Evolutionary conservation across 2,888 invertebrate species (phyloP), one percentile per base, ranked within the genome.

Genomic region (Melanchra persicariae): DNA sequence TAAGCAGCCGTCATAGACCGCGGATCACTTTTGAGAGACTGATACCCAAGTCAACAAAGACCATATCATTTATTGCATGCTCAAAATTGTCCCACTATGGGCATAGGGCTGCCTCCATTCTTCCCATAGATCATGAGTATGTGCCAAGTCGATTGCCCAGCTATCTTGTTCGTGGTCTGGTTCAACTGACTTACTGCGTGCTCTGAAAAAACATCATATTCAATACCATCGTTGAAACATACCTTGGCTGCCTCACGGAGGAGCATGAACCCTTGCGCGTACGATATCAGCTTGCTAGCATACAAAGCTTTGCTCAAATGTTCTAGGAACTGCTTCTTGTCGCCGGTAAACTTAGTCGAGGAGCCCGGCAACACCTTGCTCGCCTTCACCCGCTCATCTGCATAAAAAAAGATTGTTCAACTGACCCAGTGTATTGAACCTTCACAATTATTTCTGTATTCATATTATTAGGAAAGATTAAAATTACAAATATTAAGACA

Each of bases 201-300:
- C 2, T 40, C 40, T 40, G 1, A 40, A 15, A 19, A 4, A 40
- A 52, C 17, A 62, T 19, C 1, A 51, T 37, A 19, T 30, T 24
- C 7, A 66, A 26, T 19, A 34, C 43, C 0, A 30, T 43, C 17
- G 12, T 30, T 59, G 15, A 5, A 30, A 62, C 52, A 71, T 84
- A 98, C 97, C 91, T 97, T 97, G 19, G 99, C 99, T 19, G 99
- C 99, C 93, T 99, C 99, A 57, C 99, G 96, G 89, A 99, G 96
- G 82, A 99, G 95, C 99, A 99, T 99, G 90, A 99, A 99, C 4
- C 99, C 99, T 96, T 99, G 99, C 0, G 99, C 99, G 90, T 99
- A 99, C 0, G 99, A 99, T 66, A 99, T 99, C 77, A 99, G 99
- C 95, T 99, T 99, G 72, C 99, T 98, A 7, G 99, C 99, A 91